A percentile compares a stretch with the other conserved stretches of the same genome.
Conservation (phyloP, 2,113 vertebrate genomes). For the Phaethornis superciliosus region DNA sequence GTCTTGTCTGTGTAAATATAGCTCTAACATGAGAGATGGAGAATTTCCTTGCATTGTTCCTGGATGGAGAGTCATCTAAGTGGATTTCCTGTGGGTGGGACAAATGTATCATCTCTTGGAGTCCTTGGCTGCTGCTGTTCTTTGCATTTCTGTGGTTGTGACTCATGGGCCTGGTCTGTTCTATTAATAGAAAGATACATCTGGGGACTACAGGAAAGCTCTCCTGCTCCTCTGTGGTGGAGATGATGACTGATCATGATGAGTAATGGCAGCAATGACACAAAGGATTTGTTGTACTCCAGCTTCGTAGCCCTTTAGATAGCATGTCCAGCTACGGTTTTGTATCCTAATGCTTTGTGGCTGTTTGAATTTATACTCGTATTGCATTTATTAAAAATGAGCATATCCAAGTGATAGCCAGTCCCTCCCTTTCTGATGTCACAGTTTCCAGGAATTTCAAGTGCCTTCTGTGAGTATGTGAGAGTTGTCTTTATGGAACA, state of each 20-base stretch:
- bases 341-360: neutral
- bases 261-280: conserved; percentile 65
- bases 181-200: conserved; percentile 85
- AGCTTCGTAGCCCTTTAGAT: conserved; percentile 30
- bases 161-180: conserved; percentile 48
- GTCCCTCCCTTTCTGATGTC: neutral
- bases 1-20: neutral
- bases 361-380: neutral
- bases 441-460: neutral
- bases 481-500: neutral
- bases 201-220: conserved; percentile 91
- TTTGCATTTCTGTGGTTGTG: conserved; percentile 7
- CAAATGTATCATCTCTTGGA: neutral
- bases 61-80: neutral
- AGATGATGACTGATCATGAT: conserved; percentile 85
- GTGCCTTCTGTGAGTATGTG: neutral
- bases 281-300: neutral
- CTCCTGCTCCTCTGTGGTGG: conserved; percentile 90
- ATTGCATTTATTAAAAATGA: neutral
- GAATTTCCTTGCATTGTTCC: conserved; percentile 1
- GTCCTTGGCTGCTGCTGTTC: neutral
- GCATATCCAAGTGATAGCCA: neutral
- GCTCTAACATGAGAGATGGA: neutral
- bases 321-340: neutral
- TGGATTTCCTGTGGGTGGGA: conserved; percentile 23